Percentiles rank a stretch among this genome's conserved stretches.
These are phyloP conservation scores for Cantharis nigra DNA, from an alignment of 2,888 invertebrate genomes.

Conservation along the genomic window DNA sequence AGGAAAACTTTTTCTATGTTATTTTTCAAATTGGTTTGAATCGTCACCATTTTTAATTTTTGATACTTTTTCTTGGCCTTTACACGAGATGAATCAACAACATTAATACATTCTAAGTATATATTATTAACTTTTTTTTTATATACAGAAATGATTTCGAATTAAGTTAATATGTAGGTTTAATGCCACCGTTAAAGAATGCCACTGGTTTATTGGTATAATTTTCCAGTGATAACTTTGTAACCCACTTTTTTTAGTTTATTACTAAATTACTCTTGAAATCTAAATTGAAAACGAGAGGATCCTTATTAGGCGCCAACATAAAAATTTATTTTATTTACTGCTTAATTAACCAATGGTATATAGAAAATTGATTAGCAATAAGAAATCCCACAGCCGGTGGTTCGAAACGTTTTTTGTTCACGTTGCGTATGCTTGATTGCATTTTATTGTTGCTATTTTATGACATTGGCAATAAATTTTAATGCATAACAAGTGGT, in stretches of 20 bases:
- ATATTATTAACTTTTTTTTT: not conserved
- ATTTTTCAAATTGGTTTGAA: not conserved
- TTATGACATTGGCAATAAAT: not conserved
- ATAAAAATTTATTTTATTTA: not conserved
- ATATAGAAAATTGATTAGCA: not conserved
- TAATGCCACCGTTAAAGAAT: not conserved
- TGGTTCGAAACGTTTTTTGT: not conserved
- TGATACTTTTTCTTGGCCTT: not conserved
- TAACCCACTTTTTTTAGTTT: not conserved
- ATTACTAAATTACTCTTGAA: not conserved
- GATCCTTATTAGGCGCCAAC: not conserved
- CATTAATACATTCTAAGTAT: not conserved
- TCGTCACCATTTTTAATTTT: not conserved
- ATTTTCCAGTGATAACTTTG: not conserved
- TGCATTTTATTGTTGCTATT: not conserved
- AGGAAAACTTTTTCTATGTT: not conserved
- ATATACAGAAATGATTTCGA: not conserved
- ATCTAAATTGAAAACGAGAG: not conserved
- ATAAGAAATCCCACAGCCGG: not conserved
- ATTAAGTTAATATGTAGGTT: not conserved
- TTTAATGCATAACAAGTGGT: not conserved
- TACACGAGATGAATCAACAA: not conserved
- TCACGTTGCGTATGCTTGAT: not conserved
- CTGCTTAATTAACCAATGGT: not conserved
- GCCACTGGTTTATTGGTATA: not conserved